These are phyloP conservation scores for Diprion similis DNA, from an alignment of 1,140 invertebrate species.

Conservation along the genomic window DNA sequence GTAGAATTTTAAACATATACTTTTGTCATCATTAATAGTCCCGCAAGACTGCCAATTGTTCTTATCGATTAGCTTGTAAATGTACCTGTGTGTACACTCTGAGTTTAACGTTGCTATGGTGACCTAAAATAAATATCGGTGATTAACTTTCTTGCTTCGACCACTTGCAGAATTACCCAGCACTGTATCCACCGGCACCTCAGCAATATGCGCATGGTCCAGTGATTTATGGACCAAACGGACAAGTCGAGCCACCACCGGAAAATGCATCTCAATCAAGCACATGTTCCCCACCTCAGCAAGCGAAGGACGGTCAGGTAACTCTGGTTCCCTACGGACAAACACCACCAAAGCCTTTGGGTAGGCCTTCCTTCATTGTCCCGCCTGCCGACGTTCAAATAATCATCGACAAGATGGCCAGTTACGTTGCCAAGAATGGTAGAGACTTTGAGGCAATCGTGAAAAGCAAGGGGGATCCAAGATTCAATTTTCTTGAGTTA, in stretches of 20 bases:
- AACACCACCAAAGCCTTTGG: constrained; percentile 54
- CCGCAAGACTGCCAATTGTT: no score
- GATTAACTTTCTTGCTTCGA: constrained; percentile 21
- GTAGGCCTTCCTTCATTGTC: constrained; percentile 62
- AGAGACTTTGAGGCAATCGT: constrained; percentile 90
- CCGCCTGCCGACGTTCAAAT: constrained; percentile 83
- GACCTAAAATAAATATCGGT: not conserved
- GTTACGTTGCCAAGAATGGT: constrained; percentile 94
- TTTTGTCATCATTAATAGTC: no score
- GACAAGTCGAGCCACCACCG: constrained; percentile 41
- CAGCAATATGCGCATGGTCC: constrained; percentile 58
- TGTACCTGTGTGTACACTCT: not conserved
- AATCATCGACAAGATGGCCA: constrained; percentile 95
- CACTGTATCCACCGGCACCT: constrained; percentile 45
- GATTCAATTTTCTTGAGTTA: constrained; percentile 83
- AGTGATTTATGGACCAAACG: constrained; percentile 53
- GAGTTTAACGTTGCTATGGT: not conserved
- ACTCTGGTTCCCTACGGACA: constrained; percentile 56
- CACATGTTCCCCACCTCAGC: constrained; percentile 17
- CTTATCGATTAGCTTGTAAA: no score
- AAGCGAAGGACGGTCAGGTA: constrained; percentile 37
- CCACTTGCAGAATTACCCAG: constrained; percentile 38
- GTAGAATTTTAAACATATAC: no score
- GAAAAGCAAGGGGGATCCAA: constrained; percentile 82
- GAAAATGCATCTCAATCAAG: constrained; percentile 24